Conservation (phyloP, 2,888 invertebrate genomes). For the Aproaerema taeniolella region DNA sequence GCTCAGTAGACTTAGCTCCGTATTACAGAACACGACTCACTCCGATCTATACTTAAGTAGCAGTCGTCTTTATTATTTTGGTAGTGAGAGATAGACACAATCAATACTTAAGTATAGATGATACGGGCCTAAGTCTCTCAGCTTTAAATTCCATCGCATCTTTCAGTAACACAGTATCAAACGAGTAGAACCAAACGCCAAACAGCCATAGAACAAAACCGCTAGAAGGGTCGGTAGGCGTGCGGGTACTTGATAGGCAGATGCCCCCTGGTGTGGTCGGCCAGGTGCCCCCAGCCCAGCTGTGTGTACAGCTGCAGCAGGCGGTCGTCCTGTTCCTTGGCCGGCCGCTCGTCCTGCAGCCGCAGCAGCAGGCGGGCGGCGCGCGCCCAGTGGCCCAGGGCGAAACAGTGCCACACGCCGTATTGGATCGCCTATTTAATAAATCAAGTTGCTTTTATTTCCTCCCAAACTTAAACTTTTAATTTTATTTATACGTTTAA, state of each 20-base stretch:
- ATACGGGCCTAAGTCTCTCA: no score
- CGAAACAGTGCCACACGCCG: slow-evolving; percentile 88
- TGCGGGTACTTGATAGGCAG: slow-evolving; percentile 83
- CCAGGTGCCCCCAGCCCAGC: slow-evolving; percentile 85
- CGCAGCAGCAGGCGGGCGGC: slow-evolving; percentile 86
- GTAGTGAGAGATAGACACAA: no score
- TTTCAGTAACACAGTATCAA: not conserved
- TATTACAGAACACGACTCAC: no score
- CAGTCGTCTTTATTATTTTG: no score
- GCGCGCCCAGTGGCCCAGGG: slow-evolving; percentile 88
- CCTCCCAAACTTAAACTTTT: no score
- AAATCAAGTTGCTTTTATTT: no score
- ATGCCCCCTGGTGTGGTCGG: slow-evolving; percentile 69
- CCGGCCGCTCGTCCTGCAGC: slow-evolving; percentile 88
- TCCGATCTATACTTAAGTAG: no score
- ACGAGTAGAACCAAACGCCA: not conserved
- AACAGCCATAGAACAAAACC: not conserved
- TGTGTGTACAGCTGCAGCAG: slow-evolving; percentile 79
- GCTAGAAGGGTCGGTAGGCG: slow-evolving; percentile 84
- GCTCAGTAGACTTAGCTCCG: no score
- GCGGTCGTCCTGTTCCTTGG: slow-evolving; percentile 83
- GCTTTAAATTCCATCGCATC: not conserved
- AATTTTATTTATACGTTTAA: no score
- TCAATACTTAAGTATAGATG: no score
- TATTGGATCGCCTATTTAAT: slow-evolving; percentile 82